These are phyloP conservation scores for Ruditapes philippinarum DNA, from an alignment of 1,140 invertebrate genomes.

Conservation along the genomic window DNA sequence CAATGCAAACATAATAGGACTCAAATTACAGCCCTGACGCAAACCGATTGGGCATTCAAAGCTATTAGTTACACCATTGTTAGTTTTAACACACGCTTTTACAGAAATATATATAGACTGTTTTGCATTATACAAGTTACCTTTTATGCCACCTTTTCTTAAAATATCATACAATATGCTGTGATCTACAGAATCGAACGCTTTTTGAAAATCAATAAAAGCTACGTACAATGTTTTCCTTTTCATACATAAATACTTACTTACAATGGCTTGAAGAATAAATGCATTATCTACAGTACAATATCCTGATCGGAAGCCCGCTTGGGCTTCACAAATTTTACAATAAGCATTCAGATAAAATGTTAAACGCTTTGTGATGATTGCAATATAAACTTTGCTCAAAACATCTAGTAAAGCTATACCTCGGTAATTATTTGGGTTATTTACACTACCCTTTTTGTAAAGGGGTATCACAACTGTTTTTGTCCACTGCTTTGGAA, in stretches of 20 bases:
- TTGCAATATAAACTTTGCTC: conserved; percentile 18
- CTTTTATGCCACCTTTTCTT: too few relatives aligned
- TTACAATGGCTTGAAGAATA: conserved; percentile 26
- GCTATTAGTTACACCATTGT: too few relatives aligned
- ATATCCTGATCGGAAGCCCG: conserved; percentile 44
- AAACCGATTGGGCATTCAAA: too few relatives aligned
- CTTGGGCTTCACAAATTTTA: conserved; percentile 29
- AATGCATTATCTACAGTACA: conserved; percentile 62
- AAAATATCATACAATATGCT: too few relatives aligned
- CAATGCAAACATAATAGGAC: too few relatives aligned
- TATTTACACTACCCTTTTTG: conserved; percentile 15
- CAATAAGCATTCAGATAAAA: background rate
- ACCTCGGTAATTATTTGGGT: conserved; percentile 31
- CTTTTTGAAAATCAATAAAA: conserved; percentile 61
- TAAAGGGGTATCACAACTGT: background rate
- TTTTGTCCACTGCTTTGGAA: too few relatives aligned
- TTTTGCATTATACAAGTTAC: too few relatives aligned
- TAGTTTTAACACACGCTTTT: conserved; percentile 21
- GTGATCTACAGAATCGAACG: conserved; percentile 24
- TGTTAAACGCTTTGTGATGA: background rate
- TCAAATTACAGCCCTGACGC: conserved; percentile 1
- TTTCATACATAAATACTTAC: conserved; percentile 57
- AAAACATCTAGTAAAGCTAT: conserved; percentile 40
- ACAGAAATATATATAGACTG: too few relatives aligned
- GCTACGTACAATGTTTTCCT: too few relatives aligned